Evolutionary conservation across 2,113 vertebrate species (phyloP), one percentile per base, ranked within the genome.

Genomic region (Rhinogobius similis): DNA sequence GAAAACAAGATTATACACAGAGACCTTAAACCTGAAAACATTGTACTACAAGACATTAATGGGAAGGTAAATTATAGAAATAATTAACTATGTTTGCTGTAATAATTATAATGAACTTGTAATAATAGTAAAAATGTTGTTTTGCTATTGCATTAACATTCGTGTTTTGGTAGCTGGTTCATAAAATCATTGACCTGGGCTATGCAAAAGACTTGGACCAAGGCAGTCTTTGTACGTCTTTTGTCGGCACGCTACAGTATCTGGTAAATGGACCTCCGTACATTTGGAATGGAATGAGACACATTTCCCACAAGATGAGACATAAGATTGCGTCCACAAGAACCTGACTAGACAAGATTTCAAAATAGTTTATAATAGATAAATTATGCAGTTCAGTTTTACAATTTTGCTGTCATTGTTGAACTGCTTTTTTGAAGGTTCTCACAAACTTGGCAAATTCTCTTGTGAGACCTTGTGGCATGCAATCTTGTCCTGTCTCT

Each of bases 191-290:
- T 65, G 98, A 99, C 83, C 70, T 99, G 87, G 98, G 98, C 59
- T 99, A 99, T 4, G 98, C 98, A 73, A 99, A 99, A 90, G 98
- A 99, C 86, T 88, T 99, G 84, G 98, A 99, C 88, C 98, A 99
- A 85, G 98, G 97, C 77, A 99, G 96, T 78, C 91, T 99, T 13
- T 99, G 98, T 72, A 99, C 97, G 12, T 99, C 98, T 0, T 99
- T 99, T 82, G 98, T 99, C 44, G 98, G 98, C 82, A 99, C 98
- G 0, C 84, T 99, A 41, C 98, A 99, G 61, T 99, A 99, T 86
- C 88, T 99, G 95, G 98, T 98, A 82, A 94, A 93, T 55, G 41
- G 26, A 63, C 39, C 9, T 41, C 1, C 11, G 39, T 41, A 41
- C 12, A 1, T 41, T 36, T 7, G 32, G 32, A 8, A 36, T 36